Base-by-base conservation (phyloP, 2,888 invertebrate species). In the Bimastos eiseni region DNA sequence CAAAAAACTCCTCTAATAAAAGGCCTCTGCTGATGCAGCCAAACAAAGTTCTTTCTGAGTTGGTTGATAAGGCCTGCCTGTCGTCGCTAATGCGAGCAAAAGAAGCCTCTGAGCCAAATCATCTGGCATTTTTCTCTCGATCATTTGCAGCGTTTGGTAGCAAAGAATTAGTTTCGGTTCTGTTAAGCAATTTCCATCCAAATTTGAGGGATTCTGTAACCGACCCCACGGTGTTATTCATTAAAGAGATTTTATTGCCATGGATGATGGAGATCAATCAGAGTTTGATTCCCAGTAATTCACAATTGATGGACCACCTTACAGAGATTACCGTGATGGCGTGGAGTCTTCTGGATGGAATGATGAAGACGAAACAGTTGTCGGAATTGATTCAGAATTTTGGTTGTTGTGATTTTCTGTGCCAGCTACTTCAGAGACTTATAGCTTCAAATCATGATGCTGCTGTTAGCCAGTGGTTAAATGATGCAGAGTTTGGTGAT, bases 401-500 rank as follows among this genome's bases (percentile, higher is more conserved):
- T 36, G 86, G 86, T 17, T 19, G 86, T 86, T 86, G 86, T 24
- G 86, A 37, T 34, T 11, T 34, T 86, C 36, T 86, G 86, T 86
- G 34, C 21, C 36, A 86, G 19, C 86, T 36, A 8, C 86, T 86
- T 37, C 86, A 15, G 86, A 30, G 37, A 34, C 34, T 86, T 37
- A 21, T 41, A 33, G 37, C 44, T 33, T 37, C 36, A 21, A 90
- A 70, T 33, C 36, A 24, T 41, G 90, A 37, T 38, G 38, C 24
- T n/a, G 15, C 37, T 90, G 83, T 90, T 30, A 41, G 30, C 38
- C 89, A 88, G n/a, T 94, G 94, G 93, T 89, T 94, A 89, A 91
- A 92, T 84, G 92, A 93, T 88, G 91, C 91, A 17, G 91, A 91
- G 36, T 93, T 94, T 88, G 93, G 93, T 17, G 91, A 92, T 83